phyloP scores from a whole-genome alignment of 1,140 invertebrate species.

The Drosophila parvula region DNA sequence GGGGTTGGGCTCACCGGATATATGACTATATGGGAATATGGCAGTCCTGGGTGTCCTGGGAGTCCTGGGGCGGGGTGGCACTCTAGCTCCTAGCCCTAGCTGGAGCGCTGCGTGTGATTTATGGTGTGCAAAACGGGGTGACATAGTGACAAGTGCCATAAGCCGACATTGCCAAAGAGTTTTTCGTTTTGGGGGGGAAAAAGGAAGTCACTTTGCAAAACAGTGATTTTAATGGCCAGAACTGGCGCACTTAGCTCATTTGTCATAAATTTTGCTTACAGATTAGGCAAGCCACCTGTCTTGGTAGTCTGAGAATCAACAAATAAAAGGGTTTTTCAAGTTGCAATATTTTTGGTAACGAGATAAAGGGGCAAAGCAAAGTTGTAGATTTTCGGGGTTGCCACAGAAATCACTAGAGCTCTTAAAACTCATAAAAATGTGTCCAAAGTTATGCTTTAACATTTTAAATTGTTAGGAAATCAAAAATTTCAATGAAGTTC shows the following conservation, averaged over 20 bases:
- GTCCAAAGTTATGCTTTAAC: no score
- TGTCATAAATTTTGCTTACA: conserved; percentile 25
- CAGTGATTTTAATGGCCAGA: conserved; percentile 24
- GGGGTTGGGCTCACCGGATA: not conserved
- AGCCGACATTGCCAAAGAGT: conserved; percentile 20
- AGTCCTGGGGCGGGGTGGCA: not conserved
- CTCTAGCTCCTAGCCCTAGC: conserved; percentile 1
- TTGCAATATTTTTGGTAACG: no score
- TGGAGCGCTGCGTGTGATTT: conserved; percentile 68
- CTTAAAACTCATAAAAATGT: no score
- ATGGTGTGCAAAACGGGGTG: conserved; percentile 65
- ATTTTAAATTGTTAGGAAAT: no score
- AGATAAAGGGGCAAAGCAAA: no score
- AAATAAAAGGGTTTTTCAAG: no score
- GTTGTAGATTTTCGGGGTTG: no score
- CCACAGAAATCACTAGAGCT: no score
- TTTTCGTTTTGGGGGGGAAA: not conserved
- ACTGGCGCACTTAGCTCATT: not conserved
- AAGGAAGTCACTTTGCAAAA: conserved; percentile 36
- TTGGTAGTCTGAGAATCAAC: not conserved
- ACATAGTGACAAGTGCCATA: conserved; percentile 60
- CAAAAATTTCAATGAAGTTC: no score
- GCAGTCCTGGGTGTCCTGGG: not conserved
- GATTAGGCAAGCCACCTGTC: no score
- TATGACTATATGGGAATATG: not conserved